These are phyloP conservation scores for Rhimphoctona megacephalus DNA, from an alignment of 2,888 invertebrate genomes.

Conservation along the genomic window DNA sequence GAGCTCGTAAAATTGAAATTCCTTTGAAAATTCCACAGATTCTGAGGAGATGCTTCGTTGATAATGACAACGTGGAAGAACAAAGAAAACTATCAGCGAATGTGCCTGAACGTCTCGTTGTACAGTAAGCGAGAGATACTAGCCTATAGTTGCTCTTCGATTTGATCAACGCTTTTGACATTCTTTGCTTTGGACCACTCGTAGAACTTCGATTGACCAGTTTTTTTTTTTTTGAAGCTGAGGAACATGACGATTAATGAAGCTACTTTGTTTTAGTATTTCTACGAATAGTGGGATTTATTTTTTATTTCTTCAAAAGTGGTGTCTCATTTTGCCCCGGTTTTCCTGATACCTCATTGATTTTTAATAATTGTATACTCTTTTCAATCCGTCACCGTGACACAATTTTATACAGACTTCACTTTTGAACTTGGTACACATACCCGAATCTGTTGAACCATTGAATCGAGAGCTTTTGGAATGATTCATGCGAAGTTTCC, in stretches of 20 bases:
- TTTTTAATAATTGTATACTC: neutral
- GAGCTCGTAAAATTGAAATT: constrained; percentile 75
- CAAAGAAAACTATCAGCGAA: constrained; percentile 50
- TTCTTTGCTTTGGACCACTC: constrained; percentile 5
- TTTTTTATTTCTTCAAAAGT: neutral
- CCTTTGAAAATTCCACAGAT: constrained; percentile 73
- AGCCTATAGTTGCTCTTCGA: neutral
- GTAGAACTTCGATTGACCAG: constrained; percentile 1
- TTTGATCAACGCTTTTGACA: constrained; percentile 26
- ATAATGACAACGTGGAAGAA: constrained; percentile 64
- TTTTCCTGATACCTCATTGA: neutral
- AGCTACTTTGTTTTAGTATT: neutral
- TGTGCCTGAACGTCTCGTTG: neutral
- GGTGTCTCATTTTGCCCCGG: too few species aligned
- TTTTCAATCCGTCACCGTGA: neutral
- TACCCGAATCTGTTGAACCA: neutral
- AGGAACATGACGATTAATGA: neutral
- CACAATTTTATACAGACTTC: neutral
- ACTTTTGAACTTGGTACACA: neutral
- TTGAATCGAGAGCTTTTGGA: neutral
- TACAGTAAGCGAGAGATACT: constrained; percentile 43
- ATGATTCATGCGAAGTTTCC: constrained; percentile 26
- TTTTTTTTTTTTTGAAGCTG: neutral
- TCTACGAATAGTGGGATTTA: neutral
- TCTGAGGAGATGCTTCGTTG: constrained; percentile 40